phyloP scores from a whole-genome alignment of 2,797 vertebrate genomes.

The Alca torda region DNA sequence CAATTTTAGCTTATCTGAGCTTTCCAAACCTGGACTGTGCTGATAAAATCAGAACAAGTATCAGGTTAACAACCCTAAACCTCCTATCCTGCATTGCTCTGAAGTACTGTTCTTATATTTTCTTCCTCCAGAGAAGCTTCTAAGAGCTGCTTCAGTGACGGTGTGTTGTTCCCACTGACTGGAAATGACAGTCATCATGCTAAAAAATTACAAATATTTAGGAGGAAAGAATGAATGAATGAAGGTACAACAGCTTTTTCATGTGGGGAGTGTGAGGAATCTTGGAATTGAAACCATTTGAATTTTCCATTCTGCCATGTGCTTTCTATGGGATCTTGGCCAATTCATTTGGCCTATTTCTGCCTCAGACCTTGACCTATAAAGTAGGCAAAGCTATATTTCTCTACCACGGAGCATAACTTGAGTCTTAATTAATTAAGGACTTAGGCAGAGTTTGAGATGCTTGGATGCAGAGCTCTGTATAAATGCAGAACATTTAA shows the following conservation, averaged over 20 bases:
- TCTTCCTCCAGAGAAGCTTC: background rate
- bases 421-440: slow-evolving; percentile 7
- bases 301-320: background rate
- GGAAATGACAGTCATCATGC: background rate
- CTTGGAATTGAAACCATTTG: background rate
- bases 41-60: slow-evolving; percentile 36
- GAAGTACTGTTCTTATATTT: background rate
- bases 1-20: slow-evolving; percentile 31
- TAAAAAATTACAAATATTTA: background rate
- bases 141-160: background rate
- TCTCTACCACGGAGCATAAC: background rate
- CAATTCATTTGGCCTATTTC: background rate
- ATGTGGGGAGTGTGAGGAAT: background rate
- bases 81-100: slow-evolving; percentile 9
- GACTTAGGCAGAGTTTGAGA: background rate
- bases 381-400: background rate
- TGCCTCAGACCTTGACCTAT: background rate
- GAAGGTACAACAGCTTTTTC: background rate
- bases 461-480: background rate
- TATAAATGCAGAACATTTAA: background rate
- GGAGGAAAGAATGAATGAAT: background rate
- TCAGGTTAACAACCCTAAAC: slow-evolving; percentile 27
- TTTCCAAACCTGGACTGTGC: slow-evolving; percentile 6
- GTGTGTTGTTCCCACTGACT: background rate
- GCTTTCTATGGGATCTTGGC: background rate